Conservation (phyloP, 2,797 vertebrate species). For the Gambusia yucatana region DNA sequence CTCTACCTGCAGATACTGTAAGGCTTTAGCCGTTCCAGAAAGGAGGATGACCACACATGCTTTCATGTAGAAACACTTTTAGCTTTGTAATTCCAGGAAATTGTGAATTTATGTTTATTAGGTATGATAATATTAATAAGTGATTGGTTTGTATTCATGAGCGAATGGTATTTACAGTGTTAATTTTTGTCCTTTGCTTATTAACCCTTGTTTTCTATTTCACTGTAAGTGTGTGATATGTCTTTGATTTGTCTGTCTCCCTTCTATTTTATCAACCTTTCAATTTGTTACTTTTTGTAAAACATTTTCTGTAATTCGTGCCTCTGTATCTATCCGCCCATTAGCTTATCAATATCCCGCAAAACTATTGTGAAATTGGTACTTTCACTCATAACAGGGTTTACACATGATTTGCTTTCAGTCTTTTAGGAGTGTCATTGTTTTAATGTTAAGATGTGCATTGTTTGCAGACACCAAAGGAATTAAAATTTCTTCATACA, state of each 20-base stretch:
- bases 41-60: slow-evolving; percentile 32
- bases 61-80: slow-evolving; percentile 41
- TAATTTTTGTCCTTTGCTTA: neutral
- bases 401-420: slow-evolving; percentile 40
- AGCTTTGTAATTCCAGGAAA: slow-evolving; percentile 32
- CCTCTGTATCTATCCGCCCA: slow-evolving; percentile 55
- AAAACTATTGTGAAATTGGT: slow-evolving; percentile 60
- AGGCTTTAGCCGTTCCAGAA: slow-evolving; percentile 49
- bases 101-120: slow-evolving; percentile 27
- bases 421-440: slow-evolving; percentile 14
- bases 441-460: slow-evolving; percentile 56
- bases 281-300: slow-evolving; percentile 16
- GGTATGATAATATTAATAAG: slow-evolving; percentile 35
- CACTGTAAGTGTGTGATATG: slow-evolving; percentile 20
- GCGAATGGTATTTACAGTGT: slow-evolving; percentile 30
- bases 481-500: slow-evolving; percentile 77
- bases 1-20: slow-evolving; percentile 74
- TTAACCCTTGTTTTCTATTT: slow-evolving; percentile 25
- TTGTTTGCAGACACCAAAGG: slow-evolving; percentile 81
- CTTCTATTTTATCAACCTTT: slow-evolving; percentile 2
- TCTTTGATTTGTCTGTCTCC: slow-evolving; percentile 3
- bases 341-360: slow-evolving; percentile 30
- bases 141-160: slow-evolving; percentile 28
- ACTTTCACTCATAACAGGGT: slow-evolving; percentile 43
- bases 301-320: slow-evolving; percentile 64